Evolutionary conservation across 2,113 vertebrate species (phyloP).

Genomic region (Pygoscelis antarcticus): DNA sequence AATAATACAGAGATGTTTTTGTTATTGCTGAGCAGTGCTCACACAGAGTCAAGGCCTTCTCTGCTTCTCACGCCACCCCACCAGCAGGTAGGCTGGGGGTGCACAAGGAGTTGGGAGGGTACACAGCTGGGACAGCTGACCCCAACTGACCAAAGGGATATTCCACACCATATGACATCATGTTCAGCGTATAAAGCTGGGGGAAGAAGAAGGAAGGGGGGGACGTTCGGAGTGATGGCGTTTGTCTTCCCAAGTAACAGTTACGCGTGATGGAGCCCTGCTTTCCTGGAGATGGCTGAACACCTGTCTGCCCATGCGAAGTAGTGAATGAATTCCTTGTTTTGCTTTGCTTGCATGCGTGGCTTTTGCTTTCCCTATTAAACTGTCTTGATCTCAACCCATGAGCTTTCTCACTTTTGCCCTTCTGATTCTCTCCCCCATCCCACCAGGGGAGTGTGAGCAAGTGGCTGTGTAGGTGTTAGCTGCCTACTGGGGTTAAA

Average conservation of each 20-base stretch:
- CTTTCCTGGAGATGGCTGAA: not conserved
- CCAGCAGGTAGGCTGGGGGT: not conserved
- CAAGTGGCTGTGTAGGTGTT: not conserved
- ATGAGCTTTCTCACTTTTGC: not conserved
- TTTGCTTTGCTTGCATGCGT: fast-evolving
- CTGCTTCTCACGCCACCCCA: not conserved
- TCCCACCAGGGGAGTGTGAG: not conserved
- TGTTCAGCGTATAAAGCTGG: not conserved
- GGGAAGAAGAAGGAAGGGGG: not conserved
- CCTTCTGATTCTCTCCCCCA: not conserved
- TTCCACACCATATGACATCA: not conserved
- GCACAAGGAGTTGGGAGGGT: not conserved
- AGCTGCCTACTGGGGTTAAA: not conserved
- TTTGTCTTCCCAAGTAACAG: not conserved
- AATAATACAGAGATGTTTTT: not conserved
- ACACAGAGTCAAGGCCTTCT: not conserved
- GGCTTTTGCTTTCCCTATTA: not conserved
- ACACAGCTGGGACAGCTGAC: not conserved
- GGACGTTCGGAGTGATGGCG: fast-evolving
- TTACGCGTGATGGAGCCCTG: fast-evolving
- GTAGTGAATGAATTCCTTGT: not conserved
- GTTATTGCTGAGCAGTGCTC: not conserved
- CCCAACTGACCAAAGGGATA: not conserved
- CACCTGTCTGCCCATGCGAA: not conserved
- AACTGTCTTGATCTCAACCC: not conserved